Base-by-base conservation (phyloP, 1,140 invertebrate genomes). In the Drosophila miranda region DNA sequence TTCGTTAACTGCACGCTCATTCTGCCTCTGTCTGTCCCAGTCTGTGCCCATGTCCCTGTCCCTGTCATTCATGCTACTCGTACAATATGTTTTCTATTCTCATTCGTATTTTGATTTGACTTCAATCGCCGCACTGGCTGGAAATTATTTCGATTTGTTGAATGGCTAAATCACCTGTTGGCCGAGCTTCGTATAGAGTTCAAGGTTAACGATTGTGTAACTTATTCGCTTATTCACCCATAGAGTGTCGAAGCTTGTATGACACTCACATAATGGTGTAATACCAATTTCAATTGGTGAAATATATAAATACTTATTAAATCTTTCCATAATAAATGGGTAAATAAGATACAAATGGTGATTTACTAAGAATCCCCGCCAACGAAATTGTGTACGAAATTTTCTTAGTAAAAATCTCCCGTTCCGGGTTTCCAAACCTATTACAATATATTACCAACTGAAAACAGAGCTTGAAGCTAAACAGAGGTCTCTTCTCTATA, bases 1-100 rank as follows among this genome's bases (percentile, higher is more conserved):
- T 78, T 82, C 75, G 79, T 75, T 82, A 75, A 43, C 59, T 78
- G 79, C 79, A 83, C 79, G 57, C 73, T 73, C 64, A 21, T 59
- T 67, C 63, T 62, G 14, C 58, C 60, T 54, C 16, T 44, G 44
- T 70, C 59, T 55, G 8, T 9, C 28, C 8, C 28, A 8, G 8
- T 6, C 6, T 11, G 44, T 68, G 64, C 55, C 64, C 64, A 44
- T 68, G 64, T 68, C 62, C 54, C 64, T 68, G 64, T 68, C 62
- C 55, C 62, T 68, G 64, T 68, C 49, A 19, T 5, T 56, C 30
- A 68, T 38, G 2, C 11, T 38, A 13, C 34, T 38, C 9, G 34
- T 5, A 38, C 11, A 38, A 9, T 30, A 53, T 68, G 55, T 52
- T 67, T 77, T 69, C 21, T 44, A 49, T 61, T 78, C 21, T 59